phyloP scores from a whole-genome alignment of 2,797 vertebrate genomes.

The Danio albolineatus region DNA sequence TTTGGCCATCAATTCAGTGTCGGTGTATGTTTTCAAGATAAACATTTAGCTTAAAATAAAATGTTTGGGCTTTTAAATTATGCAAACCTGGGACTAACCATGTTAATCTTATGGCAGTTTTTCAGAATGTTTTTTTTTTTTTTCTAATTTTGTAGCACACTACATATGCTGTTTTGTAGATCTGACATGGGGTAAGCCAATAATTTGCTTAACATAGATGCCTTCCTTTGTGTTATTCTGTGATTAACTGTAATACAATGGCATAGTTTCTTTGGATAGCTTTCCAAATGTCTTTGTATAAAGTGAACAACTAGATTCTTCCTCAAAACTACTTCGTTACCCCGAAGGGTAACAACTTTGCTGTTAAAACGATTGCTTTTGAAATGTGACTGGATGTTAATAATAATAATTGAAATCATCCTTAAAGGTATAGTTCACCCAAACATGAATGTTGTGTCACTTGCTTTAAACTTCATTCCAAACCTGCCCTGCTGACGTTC shows the following conservation, averaged over 20 bases:
- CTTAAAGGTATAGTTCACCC: background rate
- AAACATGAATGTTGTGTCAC: background rate
- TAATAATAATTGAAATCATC: background rate
- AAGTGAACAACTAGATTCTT: constrained; percentile 24
- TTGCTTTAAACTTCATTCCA: background rate
- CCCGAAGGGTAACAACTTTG: constrained; percentile 14
- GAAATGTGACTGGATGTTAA: constrained; percentile 3
- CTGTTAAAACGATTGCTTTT: constrained; percentile 1
- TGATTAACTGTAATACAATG: constrained; percentile 39
- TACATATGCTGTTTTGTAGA: constrained; percentile 38
- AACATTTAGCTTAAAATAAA: background rate
- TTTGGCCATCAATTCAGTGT: constrained; percentile 1
- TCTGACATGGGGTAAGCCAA: constrained; percentile 34
- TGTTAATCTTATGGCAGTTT: constrained; percentile 37
- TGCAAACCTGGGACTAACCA: constrained; percentile 34
- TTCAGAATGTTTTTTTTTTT: constrained; percentile 10
- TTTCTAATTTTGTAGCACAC: constrained; percentile 39
- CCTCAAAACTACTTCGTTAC: constrained; percentile 19
- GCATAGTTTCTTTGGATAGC: constrained; percentile 23
- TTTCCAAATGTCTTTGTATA: constrained; percentile 21
- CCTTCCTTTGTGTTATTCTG: constrained; percentile 41
- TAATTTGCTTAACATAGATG: constrained; percentile 37
- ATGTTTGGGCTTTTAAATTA: constrained; percentile 4
- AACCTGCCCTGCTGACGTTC: background rate
- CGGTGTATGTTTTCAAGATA: constrained; percentile 8